Evolutionary conservation across 2,888 invertebrate genomes (phyloP).

Genomic region (Drosophila pseudotakahashii): DNA sequence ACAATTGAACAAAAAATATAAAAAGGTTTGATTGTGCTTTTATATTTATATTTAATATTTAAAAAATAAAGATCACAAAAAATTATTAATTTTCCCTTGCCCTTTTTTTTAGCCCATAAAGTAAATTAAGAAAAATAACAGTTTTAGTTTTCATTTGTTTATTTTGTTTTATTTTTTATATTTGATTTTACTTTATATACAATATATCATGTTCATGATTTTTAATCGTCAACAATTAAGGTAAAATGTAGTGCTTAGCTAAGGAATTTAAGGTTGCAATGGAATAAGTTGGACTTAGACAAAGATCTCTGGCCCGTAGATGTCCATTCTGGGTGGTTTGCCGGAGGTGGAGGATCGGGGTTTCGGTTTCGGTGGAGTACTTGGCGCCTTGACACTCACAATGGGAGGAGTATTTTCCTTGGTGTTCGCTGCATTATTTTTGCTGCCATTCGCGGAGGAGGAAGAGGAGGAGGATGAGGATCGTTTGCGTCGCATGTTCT

Average conservation of each 20-base stretch:
- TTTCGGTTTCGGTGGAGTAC: slow-evolving; percentile 67
- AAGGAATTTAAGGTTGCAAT: slow-evolving; percentile 7
- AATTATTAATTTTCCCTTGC: no score
- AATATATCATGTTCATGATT: slow-evolving; percentile 54
- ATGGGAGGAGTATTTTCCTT: background rate
- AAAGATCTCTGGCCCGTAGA: slow-evolving; percentile 64
- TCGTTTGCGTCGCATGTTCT: slow-evolving; percentile 46
- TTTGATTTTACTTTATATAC: background rate
- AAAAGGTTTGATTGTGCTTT: no score
- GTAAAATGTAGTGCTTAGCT: slow-evolving; percentile 14
- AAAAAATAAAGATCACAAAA: no score
- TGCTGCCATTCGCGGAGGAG: background rate
- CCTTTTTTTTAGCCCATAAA: no score
- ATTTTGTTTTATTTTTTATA: background rate
- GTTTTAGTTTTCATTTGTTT: slow-evolving; percentile 5
- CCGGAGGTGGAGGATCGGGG: slow-evolving; percentile 20
- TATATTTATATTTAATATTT: no score
- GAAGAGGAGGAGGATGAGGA: slow-evolving; percentile 5
- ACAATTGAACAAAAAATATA: no score
- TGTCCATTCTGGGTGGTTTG: slow-evolving; percentile 29
- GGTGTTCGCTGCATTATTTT: background rate
- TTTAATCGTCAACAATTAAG: slow-evolving; percentile 79
- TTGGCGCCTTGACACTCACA: slow-evolving; percentile 43
- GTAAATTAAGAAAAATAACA: no score
- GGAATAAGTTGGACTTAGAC: slow-evolving; percentile 38